Base-by-base conservation (phyloP, 1,140 invertebrate genomes). In the Drosophila truncata region DNA sequence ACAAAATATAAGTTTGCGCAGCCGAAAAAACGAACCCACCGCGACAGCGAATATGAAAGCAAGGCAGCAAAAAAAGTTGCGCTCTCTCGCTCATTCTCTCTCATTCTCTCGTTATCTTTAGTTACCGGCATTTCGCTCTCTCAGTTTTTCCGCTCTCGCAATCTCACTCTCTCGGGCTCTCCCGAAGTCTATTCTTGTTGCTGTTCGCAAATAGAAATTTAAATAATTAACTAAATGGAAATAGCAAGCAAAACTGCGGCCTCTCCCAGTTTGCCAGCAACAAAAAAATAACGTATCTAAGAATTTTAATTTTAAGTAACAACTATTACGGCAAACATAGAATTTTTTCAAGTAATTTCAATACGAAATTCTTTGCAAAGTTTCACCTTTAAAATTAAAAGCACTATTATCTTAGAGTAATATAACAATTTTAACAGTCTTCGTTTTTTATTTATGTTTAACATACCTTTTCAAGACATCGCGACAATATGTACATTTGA, bases 1-100 rank as follows among this genome's bases (percentile, higher is more conserved):
- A 81, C 63, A 81, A 85, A 82, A 65, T 73, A 84, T 64, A 74
- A 74, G 71, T 72, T 85, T 81, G 78, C 69, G 69, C 64, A 75
- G 78, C 60, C 60, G 59, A 77, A 81, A 50, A 71, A 69, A 70
- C 67, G 57, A 78, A 83, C 65, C 79, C 79, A 75, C 71, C 82
- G 73, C 66, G 78, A 66, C 76, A 8, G 27, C 8, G 27, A 29
- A 29, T 29, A 29, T 41, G 50, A 65, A 37, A 63, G 52, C 55
- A 60, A 55, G 49, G 58, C 47, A 41, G 16, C 37, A 60, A 46
- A 16, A 33, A 50, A 25, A 18, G 25, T 37, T 61, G 37, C 42
- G 20, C 20, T 31, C 57, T 52, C 67, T 54, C 50, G 46, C 27
- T n/a, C 27, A 13, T 42, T 27, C 54, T 55, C 52, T 52, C 27